Evolutionary conservation across 2,113 vertebrate genomes (phyloP), one percentile per base, ranked within the genome.

Genomic region (Chamaetylas fuelleborni): DNA sequence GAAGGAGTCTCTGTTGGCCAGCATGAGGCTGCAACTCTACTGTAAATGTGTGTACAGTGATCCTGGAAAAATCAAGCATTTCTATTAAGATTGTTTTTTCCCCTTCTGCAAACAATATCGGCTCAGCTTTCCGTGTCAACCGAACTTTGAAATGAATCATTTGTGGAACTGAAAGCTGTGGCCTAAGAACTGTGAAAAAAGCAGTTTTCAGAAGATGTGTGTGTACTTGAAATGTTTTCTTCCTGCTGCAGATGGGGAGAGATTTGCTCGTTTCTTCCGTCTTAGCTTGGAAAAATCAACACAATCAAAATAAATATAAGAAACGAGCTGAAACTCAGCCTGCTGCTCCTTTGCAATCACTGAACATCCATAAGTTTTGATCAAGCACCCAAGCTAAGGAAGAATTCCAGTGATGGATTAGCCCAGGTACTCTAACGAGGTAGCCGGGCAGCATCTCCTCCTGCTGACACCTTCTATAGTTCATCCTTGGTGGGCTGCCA

Each of bases 121-220:
- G 54, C 66, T 94, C 72, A 82, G 69, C 45, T 89, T 93, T 87
- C 67, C 0, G 0, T 94, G 92, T 85, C 76, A 88, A 34, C 51
- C 74, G 24, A 40, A 72, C 77, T 91, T 80, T 66, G 73, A 94
- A 95, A 84, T 78, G 51, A 85, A 84, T 72, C 60, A 93, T 56
- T 61, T 74, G 47, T 91, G 48, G 42, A 85, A 33, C 36, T 42
- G 90, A 91, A 72, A 93, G 57, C 77, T 88, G 64, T 72, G 67
- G 60, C 43, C 82, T 83, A 51, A 77, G 72, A 81, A 45, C 73
- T 87, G 65, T 65, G 73, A 84, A 87, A 88, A 96, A 84, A 61
- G 22, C 77, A 64, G 61, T 92, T 90, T 90, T 57, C 76, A 54
- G 73, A 54, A 94, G 79, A 77, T 81, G 51, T 28, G 33, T 77